A percentile compares a stretch with the other conserved stretches of the same genome.
Evolutionary conservation across 2,113 vertebrate genomes (phyloP).

Genomic region (Meleagris gallopavo): DNA sequence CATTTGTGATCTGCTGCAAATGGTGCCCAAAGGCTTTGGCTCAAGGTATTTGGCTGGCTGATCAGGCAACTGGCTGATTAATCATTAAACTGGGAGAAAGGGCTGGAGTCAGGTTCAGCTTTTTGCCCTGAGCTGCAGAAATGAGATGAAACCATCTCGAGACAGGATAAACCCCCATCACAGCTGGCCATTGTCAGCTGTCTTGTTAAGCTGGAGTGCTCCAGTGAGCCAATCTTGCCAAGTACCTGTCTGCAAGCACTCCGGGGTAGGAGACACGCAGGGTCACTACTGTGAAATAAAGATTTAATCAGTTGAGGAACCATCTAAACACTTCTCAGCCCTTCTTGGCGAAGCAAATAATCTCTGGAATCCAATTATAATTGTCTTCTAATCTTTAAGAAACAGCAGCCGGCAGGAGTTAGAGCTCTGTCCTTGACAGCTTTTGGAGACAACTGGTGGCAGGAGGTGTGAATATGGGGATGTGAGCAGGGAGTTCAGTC

Average conservation of each 20-base stretch:
- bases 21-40: neutral
- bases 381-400: conserved; percentile 63
- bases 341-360: conserved; percentile 24
- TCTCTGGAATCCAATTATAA: conserved; percentile 70
- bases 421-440: conserved; percentile 46
- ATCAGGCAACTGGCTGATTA: neutral
- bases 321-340: conserved; percentile 47
- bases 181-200: conserved; percentile 23
- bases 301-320: conserved; percentile 29
- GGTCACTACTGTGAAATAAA: conserved; percentile 43
- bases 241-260: conserved; percentile 35
- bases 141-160: conserved; percentile 32
- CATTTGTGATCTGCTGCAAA: neutral
- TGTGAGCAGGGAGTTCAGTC: conserved; percentile 2
- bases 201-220: conserved; percentile 39
- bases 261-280: neutral
- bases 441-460: conserved; percentile 54
- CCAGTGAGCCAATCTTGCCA: conserved; percentile 24
- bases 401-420: conserved; percentile 31
- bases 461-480: conserved; percentile 7
- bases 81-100: neutral
- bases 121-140: conserved; percentile 27
- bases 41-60: neutral
- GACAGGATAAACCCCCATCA: neutral
- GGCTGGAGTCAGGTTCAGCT: neutral